These are phyloP conservation scores for Rhingia campestris DNA, from an alignment of 2,888 invertebrate genomes.

Conservation along the genomic window DNA sequence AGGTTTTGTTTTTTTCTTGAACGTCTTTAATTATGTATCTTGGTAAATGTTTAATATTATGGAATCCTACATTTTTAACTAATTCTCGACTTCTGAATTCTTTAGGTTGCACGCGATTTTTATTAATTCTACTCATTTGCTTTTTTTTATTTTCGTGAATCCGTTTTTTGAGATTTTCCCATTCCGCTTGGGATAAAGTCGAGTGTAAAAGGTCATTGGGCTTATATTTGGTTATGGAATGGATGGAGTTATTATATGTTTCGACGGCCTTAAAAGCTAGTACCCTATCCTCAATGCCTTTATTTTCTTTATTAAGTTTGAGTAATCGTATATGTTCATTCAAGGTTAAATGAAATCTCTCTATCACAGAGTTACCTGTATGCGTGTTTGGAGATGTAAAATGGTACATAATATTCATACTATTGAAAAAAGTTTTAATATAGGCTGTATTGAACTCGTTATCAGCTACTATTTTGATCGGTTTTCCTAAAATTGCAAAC, in stretches of 20 bases:
- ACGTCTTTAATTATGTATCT: slow-evolving; percentile 48
- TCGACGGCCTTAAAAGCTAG: slow-evolving; percentile 50
- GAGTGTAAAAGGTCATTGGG: slow-evolving; percentile 38
- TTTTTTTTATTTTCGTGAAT: background rate
- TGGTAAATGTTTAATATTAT: slow-evolving; percentile 60
- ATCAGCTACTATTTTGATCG: slow-evolving; percentile 20
- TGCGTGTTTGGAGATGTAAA: slow-evolving; percentile 43
- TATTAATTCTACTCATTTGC: background rate
- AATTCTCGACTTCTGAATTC: slow-evolving; percentile 25
- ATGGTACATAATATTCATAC: background rate
- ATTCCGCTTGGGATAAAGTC: background rate
- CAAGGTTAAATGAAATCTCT: slow-evolving; percentile 45
- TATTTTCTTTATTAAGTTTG: slow-evolving; percentile 43
- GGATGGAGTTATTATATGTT: slow-evolving; percentile 52
- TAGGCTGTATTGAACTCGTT: slow-evolving; percentile 33
- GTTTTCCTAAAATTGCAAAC: slow-evolving; percentile 30
- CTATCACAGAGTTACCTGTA: slow-evolving; percentile 37
- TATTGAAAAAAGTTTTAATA: background rate
- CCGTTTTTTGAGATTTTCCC: background rate
- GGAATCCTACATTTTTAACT: slow-evolving; percentile 63
- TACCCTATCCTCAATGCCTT: slow-evolving; percentile 42
- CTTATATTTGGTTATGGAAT: slow-evolving; percentile 53
- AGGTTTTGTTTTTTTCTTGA: slow-evolving; percentile 20
- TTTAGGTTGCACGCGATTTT: background rate
- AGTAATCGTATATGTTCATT: slow-evolving; percentile 56